phyloP scores from a whole-genome alignment of 2,888 invertebrate genomes.

The Lasioglossum lativentre region DNA sequence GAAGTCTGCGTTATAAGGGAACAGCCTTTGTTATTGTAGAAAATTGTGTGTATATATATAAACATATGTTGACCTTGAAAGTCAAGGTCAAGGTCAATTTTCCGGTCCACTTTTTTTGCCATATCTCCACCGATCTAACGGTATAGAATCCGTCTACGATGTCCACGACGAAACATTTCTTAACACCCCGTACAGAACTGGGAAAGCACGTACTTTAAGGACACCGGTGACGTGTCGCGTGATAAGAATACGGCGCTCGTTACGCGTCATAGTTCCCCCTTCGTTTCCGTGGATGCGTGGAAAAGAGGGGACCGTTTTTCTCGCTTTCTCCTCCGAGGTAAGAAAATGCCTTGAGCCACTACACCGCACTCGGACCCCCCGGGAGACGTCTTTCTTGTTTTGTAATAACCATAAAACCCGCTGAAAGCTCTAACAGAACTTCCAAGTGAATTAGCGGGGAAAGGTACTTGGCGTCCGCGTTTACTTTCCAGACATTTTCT shows the following conservation, averaged over 20 bases:
- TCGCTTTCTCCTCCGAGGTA: conserved; percentile 22
- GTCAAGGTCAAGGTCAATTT: too few relatives aligned
- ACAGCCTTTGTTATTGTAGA: too few relatives aligned
- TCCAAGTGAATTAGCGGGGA: neutral
- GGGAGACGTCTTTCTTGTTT: conserved; percentile 10
- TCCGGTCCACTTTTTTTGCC: too few relatives aligned
- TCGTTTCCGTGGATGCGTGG: conserved; percentile 48
- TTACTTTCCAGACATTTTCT: neutral
- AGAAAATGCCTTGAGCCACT: conserved; percentile 24
- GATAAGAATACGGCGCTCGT: conserved; percentile 62
- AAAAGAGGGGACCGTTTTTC: conserved; percentile 32
- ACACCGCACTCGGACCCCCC: conserved; percentile 2
- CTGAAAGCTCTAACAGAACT: neutral
- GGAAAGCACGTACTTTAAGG: conserved; percentile 38
- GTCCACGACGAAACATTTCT: too few relatives aligned
- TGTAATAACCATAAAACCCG: conserved; percentile 14
- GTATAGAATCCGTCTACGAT: too few relatives aligned
- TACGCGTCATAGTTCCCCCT: conserved; percentile 47
- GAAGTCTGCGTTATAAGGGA: too few relatives aligned
- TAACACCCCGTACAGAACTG: neutral
- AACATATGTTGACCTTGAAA: neutral
- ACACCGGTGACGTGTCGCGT: conserved; percentile 45
- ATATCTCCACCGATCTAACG: too few relatives aligned
- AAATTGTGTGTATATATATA: neutral
- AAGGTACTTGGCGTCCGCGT: neutral